A percentile compares a stretch with the other conserved stretches of the same genome.
These are phyloP conservation scores for Halyomorpha halys DNA, from an alignment of 1,140 invertebrate species.

Conservation along the genomic window DNA sequence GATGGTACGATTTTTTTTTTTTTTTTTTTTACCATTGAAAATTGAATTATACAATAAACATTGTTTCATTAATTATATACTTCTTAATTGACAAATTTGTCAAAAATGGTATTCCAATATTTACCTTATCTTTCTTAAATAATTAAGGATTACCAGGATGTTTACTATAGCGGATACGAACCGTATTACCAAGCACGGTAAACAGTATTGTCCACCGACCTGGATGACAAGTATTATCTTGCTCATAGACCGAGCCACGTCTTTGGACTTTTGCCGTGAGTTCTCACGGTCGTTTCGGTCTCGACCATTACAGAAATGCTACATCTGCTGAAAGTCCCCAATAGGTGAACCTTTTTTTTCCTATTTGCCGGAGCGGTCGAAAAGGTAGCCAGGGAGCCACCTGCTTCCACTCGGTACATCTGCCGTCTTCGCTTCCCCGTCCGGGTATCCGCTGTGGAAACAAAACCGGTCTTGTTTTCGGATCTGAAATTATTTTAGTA, in stretches of 20 bases:
- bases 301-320: neutral
- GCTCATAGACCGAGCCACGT: neutral
- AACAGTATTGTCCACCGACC: neutral
- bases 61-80: too few species aligned
- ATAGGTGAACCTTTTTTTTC: neutral
- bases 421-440: neutral
- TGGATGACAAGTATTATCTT: neutral
- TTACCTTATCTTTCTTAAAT: too few species aligned
- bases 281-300: neutral
- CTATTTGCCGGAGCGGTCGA: neutral
- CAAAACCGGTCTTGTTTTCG: neutral
- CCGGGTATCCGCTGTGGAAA: neutral
- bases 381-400: neutral
- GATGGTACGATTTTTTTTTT: too few species aligned
- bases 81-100: too few species aligned
- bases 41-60: too few species aligned
- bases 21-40: too few species aligned
- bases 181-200: neutral
- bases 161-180: neutral
- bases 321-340: slow-evolving; percentile 4
- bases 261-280: neutral
- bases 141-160: too few species aligned
- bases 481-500: neutral
- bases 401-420: neutral
- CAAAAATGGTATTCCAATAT: too few species aligned